Conservation (phyloP, 1,140 invertebrate species). For the Thaumetopoea pityocampa region DNA sequence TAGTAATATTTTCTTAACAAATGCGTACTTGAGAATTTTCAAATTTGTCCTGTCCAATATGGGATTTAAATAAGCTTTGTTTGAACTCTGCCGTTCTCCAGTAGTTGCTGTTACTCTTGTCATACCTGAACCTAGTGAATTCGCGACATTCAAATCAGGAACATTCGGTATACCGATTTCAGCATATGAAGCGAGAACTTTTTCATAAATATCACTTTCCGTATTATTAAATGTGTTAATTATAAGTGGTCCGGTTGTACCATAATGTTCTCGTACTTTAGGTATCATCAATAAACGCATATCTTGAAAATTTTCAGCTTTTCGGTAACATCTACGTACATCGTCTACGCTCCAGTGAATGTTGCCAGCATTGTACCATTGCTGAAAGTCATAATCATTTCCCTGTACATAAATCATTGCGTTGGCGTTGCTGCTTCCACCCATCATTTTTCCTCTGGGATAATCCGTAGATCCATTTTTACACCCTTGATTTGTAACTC, state of each 20-base stretch:
- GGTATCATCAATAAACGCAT: constrained; percentile 20
- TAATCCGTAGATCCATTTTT: constrained; percentile 73
- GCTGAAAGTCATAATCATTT: constrained; percentile 76
- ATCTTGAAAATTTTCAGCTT: constrained; percentile 43
- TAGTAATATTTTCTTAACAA: constrained; percentile 61
- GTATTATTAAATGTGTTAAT: constrained; percentile 40
- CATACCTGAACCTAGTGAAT: constrained; percentile 44
- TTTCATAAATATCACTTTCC: constrained; percentile 21
- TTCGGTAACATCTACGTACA: constrained; percentile 30
- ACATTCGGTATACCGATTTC: constrained; percentile 38
- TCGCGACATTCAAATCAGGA: constrained; percentile 46
- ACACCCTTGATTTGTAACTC: constrained; percentile 61
- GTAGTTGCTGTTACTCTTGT: constrained; percentile 38
- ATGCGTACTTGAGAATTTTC: constrained; percentile 77
- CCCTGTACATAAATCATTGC: constrained; percentile 87
- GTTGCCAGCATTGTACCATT: constrained; percentile 80
- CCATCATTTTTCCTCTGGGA: constrained; percentile 82
- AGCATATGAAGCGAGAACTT: constrained; percentile 54
- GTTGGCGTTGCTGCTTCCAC: constrained; percentile 85
- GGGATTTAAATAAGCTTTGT: constrained; percentile 76
- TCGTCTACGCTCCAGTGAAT: constrained; percentile 79
- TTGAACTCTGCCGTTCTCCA: constrained; percentile 77
- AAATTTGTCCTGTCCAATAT: constrained; percentile 78
- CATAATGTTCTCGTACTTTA: constrained; percentile 28
- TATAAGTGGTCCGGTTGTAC: constrained; percentile 30